Evolutionary conservation across 2,113 vertebrate species (phyloP).

Genomic region (Dolichallabes microphthalmus): DNA sequence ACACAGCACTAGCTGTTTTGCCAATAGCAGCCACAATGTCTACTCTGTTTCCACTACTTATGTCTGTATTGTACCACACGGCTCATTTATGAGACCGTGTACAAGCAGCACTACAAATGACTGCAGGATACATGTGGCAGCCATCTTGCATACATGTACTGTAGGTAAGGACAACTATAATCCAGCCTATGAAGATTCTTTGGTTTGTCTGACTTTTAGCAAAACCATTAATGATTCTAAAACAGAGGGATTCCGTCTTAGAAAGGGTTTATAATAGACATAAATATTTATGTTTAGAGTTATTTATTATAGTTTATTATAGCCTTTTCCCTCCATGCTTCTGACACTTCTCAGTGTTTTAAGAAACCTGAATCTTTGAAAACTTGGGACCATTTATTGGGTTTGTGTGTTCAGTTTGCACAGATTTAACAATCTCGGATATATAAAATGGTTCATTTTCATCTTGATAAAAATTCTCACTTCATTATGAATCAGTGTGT

Average conservation of each 20-base stretch:
- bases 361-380: neutral
- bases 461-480: constrained; percentile 14
- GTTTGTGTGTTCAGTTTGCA: constrained; percentile 4
- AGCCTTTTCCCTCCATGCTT: no score
- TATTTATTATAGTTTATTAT: no score
- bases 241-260: neutral
- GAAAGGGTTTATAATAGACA: neutral
- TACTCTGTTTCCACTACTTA: neutral
- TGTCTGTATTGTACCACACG: neutral
- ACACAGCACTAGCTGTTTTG: neutral
- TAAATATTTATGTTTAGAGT: no score
- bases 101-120: neutral
- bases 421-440: neutral
- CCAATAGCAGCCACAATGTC: neutral
- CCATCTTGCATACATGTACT: neutral
- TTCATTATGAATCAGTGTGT: constrained; percentile 34
- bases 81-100: neutral
- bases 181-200: neutral
- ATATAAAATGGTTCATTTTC: constrained; percentile 35
- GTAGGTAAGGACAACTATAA: neutral
- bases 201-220: neutral
- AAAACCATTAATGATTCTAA: neutral
- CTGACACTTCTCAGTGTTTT: neutral
- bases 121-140: neutral
- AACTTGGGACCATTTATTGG: neutral